Percentiles rank a stretch among this genome's conserved stretches.
phyloP scores from a whole-genome alignment of 2,888 invertebrate species.

The Eilema griseolum region DNA sequence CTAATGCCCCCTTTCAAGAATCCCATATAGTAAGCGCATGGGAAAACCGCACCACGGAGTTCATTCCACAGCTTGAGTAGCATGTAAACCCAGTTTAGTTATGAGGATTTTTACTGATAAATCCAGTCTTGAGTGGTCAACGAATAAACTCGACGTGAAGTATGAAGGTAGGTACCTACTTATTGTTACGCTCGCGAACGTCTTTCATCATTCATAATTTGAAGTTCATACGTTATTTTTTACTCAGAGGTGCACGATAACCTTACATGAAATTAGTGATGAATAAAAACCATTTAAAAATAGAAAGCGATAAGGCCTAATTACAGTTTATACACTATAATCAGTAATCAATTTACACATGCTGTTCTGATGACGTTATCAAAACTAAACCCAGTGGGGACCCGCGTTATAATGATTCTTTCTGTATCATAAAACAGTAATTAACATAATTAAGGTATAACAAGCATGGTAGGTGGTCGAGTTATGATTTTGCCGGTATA shows the following conservation, averaged over 20 bases:
- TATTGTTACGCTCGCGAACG: neutral
- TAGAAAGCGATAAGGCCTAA: neutral
- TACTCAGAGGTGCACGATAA: neutral
- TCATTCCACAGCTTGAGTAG: no score
- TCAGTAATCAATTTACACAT: conserved; percentile 4
- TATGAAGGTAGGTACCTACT: no score
- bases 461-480: neutral
- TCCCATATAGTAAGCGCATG: no score
- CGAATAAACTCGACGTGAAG: no score
- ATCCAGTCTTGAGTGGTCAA: no score
- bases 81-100: no score
- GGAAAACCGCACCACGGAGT: no score
- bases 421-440: neutral
- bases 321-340: neutral
- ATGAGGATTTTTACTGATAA: no score
- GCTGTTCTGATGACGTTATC: conserved; percentile 1
- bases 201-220: no score
- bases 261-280: neutral
- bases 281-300: neutral
- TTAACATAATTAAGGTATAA: neutral
- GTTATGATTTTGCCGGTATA: neutral
- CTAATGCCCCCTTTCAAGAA: no score
- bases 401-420: neutral
- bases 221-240: neutral
- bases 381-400: conserved; percentile 2